Conservation (phyloP, 1,140 invertebrate species). For the Cheumatopsyche charites region DNA sequence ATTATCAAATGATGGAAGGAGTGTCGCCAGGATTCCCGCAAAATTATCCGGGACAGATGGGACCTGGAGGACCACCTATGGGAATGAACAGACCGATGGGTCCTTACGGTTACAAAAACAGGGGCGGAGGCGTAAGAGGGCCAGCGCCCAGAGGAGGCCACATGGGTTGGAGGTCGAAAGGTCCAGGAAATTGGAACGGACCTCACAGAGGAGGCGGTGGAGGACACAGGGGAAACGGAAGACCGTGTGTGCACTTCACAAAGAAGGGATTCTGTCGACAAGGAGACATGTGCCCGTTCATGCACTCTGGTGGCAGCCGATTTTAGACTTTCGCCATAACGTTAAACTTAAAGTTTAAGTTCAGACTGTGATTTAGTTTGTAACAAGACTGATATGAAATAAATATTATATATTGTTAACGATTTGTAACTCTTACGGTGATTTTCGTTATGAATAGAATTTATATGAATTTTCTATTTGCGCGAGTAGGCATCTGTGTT, state of each 20-base stretch:
- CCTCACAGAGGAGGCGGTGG: conserved; percentile 61
- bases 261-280: conserved; percentile 77
- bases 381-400: too few relatives aligned
- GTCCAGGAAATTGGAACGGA: conserved; percentile 59
- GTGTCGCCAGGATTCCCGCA: conserved; percentile 40
- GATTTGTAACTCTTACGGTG: too few relatives aligned
- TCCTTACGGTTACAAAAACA: conserved; percentile 53
- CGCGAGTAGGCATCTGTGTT: too few relatives aligned
- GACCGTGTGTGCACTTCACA: conserved; percentile 76
- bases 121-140: conserved; percentile 59
- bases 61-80: conserved; percentile 47
- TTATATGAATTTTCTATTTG: too few relatives aligned
- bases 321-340: too few relatives aligned
- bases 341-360: conserved; percentile 48
- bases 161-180: conserved; percentile 60
- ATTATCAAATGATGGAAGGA: conserved; percentile 46
- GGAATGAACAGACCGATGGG: conserved; percentile 49
- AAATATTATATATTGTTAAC: too few relatives aligned
- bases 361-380: background rate
- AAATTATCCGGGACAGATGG: conserved; percentile 47
- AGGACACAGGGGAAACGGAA: conserved; percentile 55
- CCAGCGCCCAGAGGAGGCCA: conserved; percentile 58
- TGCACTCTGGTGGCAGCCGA: conserved; percentile 71
- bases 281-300: conserved; percentile 77
- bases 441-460: too few relatives aligned